Percentiles rank a stretch among this genome's conserved stretches.
Conservation (phyloP, 2,888 invertebrate species). For the Drosophila sordidula region DNA sequence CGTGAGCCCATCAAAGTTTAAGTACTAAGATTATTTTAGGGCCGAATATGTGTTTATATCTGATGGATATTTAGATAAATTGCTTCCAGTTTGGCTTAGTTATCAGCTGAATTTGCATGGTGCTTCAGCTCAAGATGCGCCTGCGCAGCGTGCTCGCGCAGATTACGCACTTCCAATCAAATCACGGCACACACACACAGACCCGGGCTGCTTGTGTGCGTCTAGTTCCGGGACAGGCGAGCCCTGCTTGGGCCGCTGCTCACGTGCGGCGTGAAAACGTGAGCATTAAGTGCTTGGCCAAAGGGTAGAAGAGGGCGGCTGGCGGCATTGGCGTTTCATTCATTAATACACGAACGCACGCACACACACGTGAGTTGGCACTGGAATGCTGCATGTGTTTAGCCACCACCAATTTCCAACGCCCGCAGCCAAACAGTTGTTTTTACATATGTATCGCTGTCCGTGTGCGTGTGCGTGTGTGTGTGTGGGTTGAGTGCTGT, state of each 20-base stretch:
- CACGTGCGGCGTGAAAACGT: conserved; percentile 66
- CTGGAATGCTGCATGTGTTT: conserved; percentile 69
- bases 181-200: conserved; percentile 27
- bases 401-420: conserved; percentile 69
- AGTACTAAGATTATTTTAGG: too few species aligned
- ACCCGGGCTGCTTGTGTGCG: background rate
- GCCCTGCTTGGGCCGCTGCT: conserved; percentile 34
- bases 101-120: too few species aligned
- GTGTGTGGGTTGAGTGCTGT: conserved; percentile 34
- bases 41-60: too few species aligned
- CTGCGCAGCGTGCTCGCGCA: conserved; percentile 47
- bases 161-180: conserved; percentile 61
- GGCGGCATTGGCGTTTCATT: conserved; percentile 76
- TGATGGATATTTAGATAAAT: too few species aligned
- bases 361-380: conserved; percentile 20
- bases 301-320: conserved; percentile 29
- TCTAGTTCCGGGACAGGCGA: conserved; percentile 33
- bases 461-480: conserved; percentile 36
- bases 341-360: conserved; percentile 67
- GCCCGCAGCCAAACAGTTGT: conserved; percentile 60
- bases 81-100: too few species aligned
- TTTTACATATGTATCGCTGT: conserved; percentile 28
- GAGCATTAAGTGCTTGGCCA: conserved; percentile 30
- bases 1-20: background rate
- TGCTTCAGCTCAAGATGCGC: conserved; percentile 21